Percentiles rank a stretch among this genome's conserved stretches.
Conservation (phyloP, 2,113 vertebrate genomes). For the Polypterus senegalus region DNA sequence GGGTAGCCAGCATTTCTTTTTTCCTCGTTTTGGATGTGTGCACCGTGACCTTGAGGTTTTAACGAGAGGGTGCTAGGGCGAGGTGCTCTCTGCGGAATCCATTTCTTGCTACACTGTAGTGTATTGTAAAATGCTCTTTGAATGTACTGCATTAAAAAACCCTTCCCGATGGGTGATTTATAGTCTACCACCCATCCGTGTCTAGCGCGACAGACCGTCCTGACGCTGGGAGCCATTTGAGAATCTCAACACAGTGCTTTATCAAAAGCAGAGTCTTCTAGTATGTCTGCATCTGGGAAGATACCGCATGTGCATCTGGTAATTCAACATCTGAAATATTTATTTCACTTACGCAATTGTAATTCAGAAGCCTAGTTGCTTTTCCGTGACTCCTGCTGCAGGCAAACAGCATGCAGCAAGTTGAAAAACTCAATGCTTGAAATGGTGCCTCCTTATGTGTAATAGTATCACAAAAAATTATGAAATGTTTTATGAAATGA, state of each 20-base stretch:
- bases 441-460: too few relatives aligned
- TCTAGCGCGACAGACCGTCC: constrained; percentile 30
- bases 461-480: too few relatives aligned
- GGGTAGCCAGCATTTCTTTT: not conserved
- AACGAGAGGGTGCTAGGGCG: constrained; percentile 15
- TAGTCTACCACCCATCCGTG: constrained; percentile 36
- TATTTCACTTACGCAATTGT: constrained; percentile 28
- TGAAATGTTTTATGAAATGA: too few relatives aligned
- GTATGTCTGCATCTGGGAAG: constrained; percentile 35
- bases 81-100: constrained; percentile 50
- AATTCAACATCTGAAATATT: constrained; percentile 54
- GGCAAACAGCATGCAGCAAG: constrained; percentile 26
- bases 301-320: constrained; percentile 25
- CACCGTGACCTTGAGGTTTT: constrained; percentile 27
- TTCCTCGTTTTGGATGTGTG: not conserved
- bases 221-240: constrained; percentile 30
- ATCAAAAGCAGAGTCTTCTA: constrained; percentile 30
- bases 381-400: constrained; percentile 28
- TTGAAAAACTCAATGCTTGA: too few relatives aligned
- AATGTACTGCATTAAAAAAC: constrained; percentile 65
- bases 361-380: constrained; percentile 32
- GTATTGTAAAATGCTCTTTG: constrained; percentile 56
- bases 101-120: constrained; percentile 63
- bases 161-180: constrained; percentile 67
- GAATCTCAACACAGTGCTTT: constrained; percentile 31